These are phyloP conservation scores for Beris morrisii DNA, from an alignment of 2,888 invertebrate species.

Conservation along the genomic window DNA sequence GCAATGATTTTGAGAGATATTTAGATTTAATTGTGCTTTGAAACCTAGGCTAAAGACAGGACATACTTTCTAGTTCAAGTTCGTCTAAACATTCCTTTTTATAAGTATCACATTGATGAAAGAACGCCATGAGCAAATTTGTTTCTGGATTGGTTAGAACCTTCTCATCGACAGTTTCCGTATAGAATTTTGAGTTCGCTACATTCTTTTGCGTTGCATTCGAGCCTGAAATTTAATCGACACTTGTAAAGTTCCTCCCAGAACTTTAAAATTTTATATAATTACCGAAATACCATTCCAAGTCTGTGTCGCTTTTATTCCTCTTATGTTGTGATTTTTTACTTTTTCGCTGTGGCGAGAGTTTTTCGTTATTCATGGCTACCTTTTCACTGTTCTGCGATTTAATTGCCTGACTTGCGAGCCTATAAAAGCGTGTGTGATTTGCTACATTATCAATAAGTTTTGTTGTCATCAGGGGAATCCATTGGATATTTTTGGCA, in stretches of 20 bases:
- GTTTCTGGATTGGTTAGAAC: constrained; percentile 39
- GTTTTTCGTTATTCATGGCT: constrained; percentile 46
- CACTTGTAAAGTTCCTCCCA: not conserved
- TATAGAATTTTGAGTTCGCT: constrained; percentile 42
- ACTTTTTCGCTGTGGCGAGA: constrained; percentile 47
- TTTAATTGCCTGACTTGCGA: constrained; percentile 39
- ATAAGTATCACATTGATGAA: constrained; percentile 40
- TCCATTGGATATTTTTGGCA: constrained; percentile 40
- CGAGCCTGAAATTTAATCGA: constrained; percentile 10
- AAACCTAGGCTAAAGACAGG: not conserved
- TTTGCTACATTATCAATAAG: constrained; percentile 42
- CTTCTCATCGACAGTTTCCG: constrained; percentile 38
- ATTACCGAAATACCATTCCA: constrained; percentile 66
- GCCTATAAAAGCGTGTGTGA: constrained; percentile 40
- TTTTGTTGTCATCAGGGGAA: constrained; percentile 42
- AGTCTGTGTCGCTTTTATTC: constrained; percentile 74
- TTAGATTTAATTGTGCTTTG: not conserved
- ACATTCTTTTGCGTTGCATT: constrained; percentile 39
- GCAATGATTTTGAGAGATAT: too few species aligned
- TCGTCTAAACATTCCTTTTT: constrained; percentile 41
- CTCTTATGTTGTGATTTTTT: constrained; percentile 64
- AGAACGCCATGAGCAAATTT: constrained; percentile 42
- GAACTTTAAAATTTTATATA: not conserved
- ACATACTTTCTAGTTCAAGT: constrained; percentile 40
- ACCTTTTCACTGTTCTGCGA: constrained; percentile 33